phyloP scores from a whole-genome alignment of 2,113 vertebrate genomes.

The Uropsilus gracilis region DNA sequence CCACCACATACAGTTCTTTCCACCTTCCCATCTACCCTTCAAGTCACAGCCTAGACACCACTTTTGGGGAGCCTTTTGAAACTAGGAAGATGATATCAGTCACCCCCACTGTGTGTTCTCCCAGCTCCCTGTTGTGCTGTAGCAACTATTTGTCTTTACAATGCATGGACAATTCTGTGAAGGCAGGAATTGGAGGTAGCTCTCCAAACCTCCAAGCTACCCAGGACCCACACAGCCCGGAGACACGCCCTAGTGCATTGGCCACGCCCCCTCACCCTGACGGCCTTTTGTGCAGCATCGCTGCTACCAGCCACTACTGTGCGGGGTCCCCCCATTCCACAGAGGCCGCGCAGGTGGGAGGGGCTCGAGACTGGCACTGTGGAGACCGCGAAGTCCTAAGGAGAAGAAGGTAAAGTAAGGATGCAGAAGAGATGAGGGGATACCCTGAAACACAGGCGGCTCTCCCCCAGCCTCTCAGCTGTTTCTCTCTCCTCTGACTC shows the following conservation, averaged over 20 bases:
- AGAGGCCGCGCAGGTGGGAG: conserved; percentile 91
- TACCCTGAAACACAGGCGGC: background rate
- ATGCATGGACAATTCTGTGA: background rate
- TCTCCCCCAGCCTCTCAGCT: background rate
- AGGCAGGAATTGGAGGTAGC: background rate
- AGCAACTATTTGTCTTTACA: background rate
- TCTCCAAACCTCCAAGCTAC: background rate
- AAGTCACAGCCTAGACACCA: background rate
- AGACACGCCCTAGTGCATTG: background rate
- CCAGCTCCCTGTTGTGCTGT: background rate
- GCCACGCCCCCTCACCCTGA: conserved; percentile 84
- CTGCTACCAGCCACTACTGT: conserved; percentile 91
- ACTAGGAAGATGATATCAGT: background rate
- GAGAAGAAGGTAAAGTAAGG: background rate
- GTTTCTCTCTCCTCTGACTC: too few species aligned
- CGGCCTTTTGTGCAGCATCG: conserved; percentile 90
- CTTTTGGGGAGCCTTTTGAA: background rate
- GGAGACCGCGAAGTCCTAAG: conserved; percentile 93
- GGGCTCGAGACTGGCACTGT: conserved; percentile 90
- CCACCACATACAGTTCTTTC: background rate
- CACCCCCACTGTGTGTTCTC: background rate
- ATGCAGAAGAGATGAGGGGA: background rate
- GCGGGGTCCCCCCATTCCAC: conserved; percentile 93
- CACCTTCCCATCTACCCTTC: background rate
- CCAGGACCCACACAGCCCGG: accelerated